Percentiles rank a stretch among this genome's conserved stretches.
Conservation (phyloP, 2,888 invertebrate species). For the Oscheius sp. region DNA sequence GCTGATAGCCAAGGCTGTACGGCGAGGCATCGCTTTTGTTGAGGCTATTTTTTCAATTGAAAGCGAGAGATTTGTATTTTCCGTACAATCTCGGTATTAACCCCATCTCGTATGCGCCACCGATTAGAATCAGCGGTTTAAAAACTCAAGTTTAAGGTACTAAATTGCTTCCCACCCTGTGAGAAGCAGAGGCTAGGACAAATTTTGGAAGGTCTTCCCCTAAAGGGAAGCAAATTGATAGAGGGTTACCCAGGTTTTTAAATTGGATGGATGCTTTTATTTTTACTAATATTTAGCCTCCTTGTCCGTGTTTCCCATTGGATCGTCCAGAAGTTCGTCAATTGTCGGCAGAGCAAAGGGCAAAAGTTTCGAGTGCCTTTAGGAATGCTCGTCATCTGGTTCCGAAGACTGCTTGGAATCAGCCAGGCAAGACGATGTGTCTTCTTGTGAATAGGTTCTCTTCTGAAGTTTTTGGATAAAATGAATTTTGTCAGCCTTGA, state of each 20-base stretch:
- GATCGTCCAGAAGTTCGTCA: constrained; percentile 15
- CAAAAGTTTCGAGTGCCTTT: constrained; percentile 8
- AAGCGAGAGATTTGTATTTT: no score
- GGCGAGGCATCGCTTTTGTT: no score
- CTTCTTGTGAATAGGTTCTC: constrained; percentile 12
- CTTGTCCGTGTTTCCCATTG: constrained; percentile 7
- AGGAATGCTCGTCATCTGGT: constrained; percentile 9
- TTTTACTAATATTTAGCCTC: background rate
- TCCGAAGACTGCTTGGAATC: constrained; percentile 4
- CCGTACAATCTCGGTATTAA: no score
- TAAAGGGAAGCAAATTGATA: no score
- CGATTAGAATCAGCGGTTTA: no score
- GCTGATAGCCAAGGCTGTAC: no score
- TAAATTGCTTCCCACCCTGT: no score
- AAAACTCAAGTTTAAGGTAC: no score
- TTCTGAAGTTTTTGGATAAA: background rate
- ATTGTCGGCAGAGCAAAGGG: constrained; percentile 1
- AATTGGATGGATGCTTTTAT: background rate
- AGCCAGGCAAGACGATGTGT: constrained; percentile 7
- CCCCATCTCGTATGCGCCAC: no score
- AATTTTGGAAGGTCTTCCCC: no score
- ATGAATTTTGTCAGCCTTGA: constrained; percentile 9
- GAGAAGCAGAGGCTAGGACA: no score
- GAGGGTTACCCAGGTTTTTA: background rate
- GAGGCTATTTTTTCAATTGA: no score